Evolutionary conservation across 2,888 invertebrate genomes (phyloP), one percentile per base, ranked within the genome.

Genomic region (Caenorhabditis becei): DNA sequence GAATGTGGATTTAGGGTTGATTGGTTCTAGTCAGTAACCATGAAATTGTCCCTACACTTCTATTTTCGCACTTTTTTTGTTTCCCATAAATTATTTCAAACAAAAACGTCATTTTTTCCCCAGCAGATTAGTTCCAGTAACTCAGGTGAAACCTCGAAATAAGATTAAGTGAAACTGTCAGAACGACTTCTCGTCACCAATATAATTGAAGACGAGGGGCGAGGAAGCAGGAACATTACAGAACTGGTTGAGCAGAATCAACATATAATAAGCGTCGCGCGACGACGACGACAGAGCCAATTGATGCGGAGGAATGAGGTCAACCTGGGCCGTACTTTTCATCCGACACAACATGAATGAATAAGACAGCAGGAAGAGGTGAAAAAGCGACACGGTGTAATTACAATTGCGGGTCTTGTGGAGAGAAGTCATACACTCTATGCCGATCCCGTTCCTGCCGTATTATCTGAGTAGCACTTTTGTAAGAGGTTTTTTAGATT

Each of bases 291-390:
- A 23, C 37, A 11, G 74, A 74, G 74, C 74, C 74, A 74, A 74
- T 74, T 74, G 74, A 74, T 74, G 74, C 74, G 74, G 61, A 71
- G 44, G 71, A 74, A 74, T 74, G 74, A 74, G 74, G 74, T 74
- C 74, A 74, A 74, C 74, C 59, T 74, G 59, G 51, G 32, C 63
- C 16, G 58, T 53, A 63, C 63, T 74, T 56, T 51, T 66, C 41
- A 47, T 23, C 37, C 20, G 28, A 47, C n/a, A 58, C 18, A 65
- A 65, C 58, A 62, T 74, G 66, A 53, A 65, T 59, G 66, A 59
- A 59, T 32, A 51, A 63, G 71, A 62, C 28, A 44, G 18, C 51
- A 18, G 41, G 24, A 41, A 32, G 20, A 18, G 44, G 61, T 70
- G 70, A 70, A 71, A 62, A 53, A 61, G 70, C 49, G 70, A 71